Evolutionary conservation across 1,140 invertebrate species (phyloP).

Genomic region (Cotesia chilonis): DNA sequence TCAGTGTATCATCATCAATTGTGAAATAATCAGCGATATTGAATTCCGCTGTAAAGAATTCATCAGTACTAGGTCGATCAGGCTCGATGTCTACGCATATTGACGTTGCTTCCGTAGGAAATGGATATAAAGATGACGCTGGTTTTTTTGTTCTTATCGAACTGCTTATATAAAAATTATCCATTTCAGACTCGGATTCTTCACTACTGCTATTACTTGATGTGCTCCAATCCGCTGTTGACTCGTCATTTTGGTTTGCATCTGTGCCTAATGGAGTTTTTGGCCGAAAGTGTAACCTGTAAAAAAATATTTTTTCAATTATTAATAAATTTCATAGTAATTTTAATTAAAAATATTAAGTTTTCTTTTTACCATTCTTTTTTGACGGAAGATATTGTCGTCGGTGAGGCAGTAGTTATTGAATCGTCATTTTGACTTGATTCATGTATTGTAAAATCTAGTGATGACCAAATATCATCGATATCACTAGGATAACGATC

Average conservation of each 20-base stretch:
- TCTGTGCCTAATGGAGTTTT: constrained; percentile 71
- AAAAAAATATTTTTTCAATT: constrained; percentile 38
- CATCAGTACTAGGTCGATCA: constrained; percentile 47
- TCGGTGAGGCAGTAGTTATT: constrained; percentile 43
- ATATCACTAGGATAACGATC: constrained; percentile 77
- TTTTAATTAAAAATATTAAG: constrained; percentile 22
- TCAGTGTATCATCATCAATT: constrained; percentile 51
- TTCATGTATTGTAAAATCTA: constrained; percentile 74
- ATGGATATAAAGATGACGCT: constrained; percentile 52
- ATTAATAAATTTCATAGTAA: constrained; percentile 13
- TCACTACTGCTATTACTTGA: constrained; percentile 47
- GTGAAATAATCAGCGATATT: constrained; percentile 63
- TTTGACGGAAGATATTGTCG: constrained; percentile 47
- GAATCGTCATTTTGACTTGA: constrained; percentile 48
- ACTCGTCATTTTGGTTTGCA: constrained; percentile 53
- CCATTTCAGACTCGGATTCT: constrained; percentile 42
- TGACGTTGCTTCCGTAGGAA: constrained; percentile 61
- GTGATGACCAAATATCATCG: constrained; percentile 77
- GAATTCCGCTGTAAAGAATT: constrained; percentile 62
- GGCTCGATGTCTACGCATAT: constrained; percentile 62
- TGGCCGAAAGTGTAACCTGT: constrained; percentile 79
- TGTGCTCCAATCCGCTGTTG: constrained; percentile 51
- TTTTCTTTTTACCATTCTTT: constrained; percentile 59
- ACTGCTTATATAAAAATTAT: not conserved
- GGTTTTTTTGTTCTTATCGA: not conserved